Evolutionary conservation across 2,888 invertebrate species (phyloP), one percentile per base, ranked within the genome.

Genomic region (Fragum sueziense): DNA sequence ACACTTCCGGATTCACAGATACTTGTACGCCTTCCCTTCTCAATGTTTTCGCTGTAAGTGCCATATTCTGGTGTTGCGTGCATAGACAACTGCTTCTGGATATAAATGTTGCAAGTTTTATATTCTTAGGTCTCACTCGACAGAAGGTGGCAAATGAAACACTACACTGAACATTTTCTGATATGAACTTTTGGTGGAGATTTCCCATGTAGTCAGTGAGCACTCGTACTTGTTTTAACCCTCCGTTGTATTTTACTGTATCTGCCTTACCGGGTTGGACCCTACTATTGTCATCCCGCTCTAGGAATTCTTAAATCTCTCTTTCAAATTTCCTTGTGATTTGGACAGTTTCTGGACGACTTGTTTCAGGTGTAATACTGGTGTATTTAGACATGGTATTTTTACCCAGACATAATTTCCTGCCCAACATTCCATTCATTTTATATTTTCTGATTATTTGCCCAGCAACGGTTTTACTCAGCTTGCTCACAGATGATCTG

Each of bases 121-220:
- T 70, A 41, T 80, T n/a, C 17, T 67, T 74, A 29, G 65, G 77
- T 51, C 77, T 17, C 1, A 31, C 31, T 22, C 77, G 31, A 52
- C 67, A 74, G 57, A 80, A 80, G 14, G 71, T 41, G 27, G 74
- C 74, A 4, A 80, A 52, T 25, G 74, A 77, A 9, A 80, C 11
- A 31, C 68, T 74, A 9, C 34, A 17, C n/a, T 37, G 33, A 25
- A 57, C 47, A 67, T 79, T 79, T 70, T 82, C 79, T n/a, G 67
- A 34, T 29, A 74, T 25, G 47, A 65, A 76, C 25, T 76, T 79
- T 47, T 59, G n/a, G 22, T 82, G 73, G n/a, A 82, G 31, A 31
- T 82, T 82, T 4, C 54, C 20, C 2, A 79, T 68, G 52, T 82
- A 79, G 37, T 76, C 79, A 14, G 75, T 82, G 4, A 79, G 59